Evolutionary conservation across 2,113 vertebrate species (phyloP), one percentile per base, ranked within the genome.

Genomic region (Apeltes quadracus): DNA sequence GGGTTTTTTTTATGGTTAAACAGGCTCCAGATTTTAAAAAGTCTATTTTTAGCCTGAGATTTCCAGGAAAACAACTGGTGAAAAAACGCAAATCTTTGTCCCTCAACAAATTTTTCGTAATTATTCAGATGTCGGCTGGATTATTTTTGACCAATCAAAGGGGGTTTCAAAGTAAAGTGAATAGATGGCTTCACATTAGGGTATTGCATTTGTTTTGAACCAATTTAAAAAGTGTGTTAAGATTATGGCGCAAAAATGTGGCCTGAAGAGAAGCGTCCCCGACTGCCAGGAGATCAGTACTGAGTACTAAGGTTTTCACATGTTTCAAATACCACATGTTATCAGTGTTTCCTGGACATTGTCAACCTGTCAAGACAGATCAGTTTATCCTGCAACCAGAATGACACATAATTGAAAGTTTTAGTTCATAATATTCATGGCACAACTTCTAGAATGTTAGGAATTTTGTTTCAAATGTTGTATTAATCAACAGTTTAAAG

Each of bases 301-400:
- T 22, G n/a, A n/a, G n/a, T n/a, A n/a, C n/a, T n/a, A 75, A 76
- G 27, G 18, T 25, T 54, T 32, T 79, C 43, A 58, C 59, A 23
- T 75, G 56, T 85, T 63, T 86, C 81, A 89, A 82, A 87, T 81
- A 80, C 77, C 55, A 65, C 78, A 91, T 91, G 88, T 88, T 85
- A 91, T 90, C 87, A 79, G 65, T 22, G 79, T 82, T 81, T 90
- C 76, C 80, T 65, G 1, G 39, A 76, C 87, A 92, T 92, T 87
- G 88, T 93, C 92, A 92, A 80, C 75, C 84, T 92, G 89, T 91
- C 92, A 91, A 75, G 81, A 29, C 65, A 66, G 56, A 16, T 55
- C 55, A 77, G 82, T 15, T 53, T 64, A 73, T 8, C 16, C 34
- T 39, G 44, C 36, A 48, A 69, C 66, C 66, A 77, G 39, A 79